Percentiles rank a stretch among this genome's conserved stretches.
These are phyloP conservation scores for Myathropa florea DNA, from an alignment of 2,888 invertebrate species.

Conservation along the genomic window DNA sequence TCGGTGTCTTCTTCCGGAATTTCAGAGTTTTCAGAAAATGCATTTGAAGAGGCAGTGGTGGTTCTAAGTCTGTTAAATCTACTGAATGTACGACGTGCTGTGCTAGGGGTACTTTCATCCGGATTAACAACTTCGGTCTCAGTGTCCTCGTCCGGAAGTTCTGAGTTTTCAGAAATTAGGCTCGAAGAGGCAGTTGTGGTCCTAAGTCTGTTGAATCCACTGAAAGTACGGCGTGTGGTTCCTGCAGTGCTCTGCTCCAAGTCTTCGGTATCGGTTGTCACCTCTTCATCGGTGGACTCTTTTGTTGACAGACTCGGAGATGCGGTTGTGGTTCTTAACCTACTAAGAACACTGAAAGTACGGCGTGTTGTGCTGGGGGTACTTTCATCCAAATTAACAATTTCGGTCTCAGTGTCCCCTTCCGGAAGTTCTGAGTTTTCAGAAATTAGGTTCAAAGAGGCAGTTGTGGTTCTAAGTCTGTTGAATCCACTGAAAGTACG, in stretches of 20 bases:
- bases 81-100: neutral
- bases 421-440: neutral
- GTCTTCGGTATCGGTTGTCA: neutral
- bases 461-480: conserved; percentile 22
- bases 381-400: neutral
- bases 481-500: conserved; percentile 58
- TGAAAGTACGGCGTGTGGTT: conserved; percentile 62
- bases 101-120: too few relatives aligned
- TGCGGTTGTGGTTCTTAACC: neutral
- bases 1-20: neutral
- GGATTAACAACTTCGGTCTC: too few relatives aligned
- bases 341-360: conserved; percentile 30
- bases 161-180: neutral
- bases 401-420: neutral
- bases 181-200: neutral
- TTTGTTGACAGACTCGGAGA: neutral
- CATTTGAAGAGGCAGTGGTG: neutral
- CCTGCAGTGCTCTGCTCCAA: neutral
- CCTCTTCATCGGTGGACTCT: neutral
- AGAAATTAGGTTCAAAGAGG: neutral
- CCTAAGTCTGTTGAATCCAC: conserved; percentile 54
- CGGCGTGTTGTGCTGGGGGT: conserved; percentile 23
- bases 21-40: neutral
- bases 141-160: neutral
- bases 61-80: conserved; percentile 28